Conservation (phyloP, 2,113 vertebrate species). For the Nannospalax galili region DNA sequence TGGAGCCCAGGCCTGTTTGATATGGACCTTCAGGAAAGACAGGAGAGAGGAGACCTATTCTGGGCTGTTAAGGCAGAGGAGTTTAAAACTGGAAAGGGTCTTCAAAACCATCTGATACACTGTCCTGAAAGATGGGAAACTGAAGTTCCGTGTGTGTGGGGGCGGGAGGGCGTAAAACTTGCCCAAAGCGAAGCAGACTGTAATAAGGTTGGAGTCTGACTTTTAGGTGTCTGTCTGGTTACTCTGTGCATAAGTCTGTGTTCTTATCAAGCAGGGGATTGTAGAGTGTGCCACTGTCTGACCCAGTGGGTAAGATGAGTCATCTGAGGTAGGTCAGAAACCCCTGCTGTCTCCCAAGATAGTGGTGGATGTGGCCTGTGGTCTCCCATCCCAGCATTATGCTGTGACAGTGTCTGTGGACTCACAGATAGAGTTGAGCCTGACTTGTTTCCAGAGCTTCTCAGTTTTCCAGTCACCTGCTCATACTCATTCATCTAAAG, state of each 20-base stretch:
- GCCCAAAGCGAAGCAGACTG: not conserved
- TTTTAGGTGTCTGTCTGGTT: not conserved
- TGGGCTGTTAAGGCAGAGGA: too few relatives aligned
- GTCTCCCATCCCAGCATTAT: not conserved
- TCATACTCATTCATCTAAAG: conserved; percentile 68
- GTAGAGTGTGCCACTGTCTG: not conserved
- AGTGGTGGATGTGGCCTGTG: not conserved
- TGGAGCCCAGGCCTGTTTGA: not conserved
- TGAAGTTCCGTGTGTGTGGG: not conserved
- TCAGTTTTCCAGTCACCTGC: conserved; percentile 67
- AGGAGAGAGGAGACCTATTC: not conserved
- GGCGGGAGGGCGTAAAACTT: not conserved
- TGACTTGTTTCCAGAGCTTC: conserved; percentile 67
- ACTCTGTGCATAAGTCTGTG: not conserved
- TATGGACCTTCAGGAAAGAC: not conserved
- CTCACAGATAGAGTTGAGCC: conserved; percentile 65
- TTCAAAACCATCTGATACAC: not conserved
- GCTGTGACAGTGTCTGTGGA: not conserved
- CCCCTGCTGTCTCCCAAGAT: not conserved
- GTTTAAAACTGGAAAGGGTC: not conserved
- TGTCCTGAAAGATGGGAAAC: not conserved
- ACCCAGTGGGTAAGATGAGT: not conserved
- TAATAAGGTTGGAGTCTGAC: not conserved
- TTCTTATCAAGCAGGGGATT: not conserved
- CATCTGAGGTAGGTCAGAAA: not conserved